These are phyloP conservation scores for Rhodinocichla rosea DNA, from an alignment of 2,113 vertebrate species.

Conservation along the genomic window DNA sequence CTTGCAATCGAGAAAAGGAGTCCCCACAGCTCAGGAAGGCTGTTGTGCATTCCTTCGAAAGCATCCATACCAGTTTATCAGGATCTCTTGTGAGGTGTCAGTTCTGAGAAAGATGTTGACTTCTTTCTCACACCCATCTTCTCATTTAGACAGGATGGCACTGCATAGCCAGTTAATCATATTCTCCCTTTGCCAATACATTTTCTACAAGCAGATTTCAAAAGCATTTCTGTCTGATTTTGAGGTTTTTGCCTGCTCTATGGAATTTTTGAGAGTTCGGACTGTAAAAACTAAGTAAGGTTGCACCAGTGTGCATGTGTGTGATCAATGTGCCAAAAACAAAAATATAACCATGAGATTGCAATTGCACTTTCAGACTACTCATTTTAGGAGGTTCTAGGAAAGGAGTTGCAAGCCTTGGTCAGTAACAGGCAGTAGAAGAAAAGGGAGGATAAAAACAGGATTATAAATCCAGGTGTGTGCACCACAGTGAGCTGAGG, in stretches of 20 bases:
- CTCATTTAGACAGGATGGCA: not conserved
- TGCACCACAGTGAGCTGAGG: not conserved
- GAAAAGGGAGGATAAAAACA: not conserved
- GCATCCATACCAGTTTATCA: not conserved
- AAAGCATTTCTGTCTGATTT: not conserved
- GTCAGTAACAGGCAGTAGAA: not conserved
- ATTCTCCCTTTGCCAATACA: not conserved
- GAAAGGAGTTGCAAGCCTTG: not conserved
- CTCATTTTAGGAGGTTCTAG: not conserved
- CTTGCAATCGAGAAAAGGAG: not conserved
- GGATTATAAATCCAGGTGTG: not conserved
- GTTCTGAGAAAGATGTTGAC: not conserved
- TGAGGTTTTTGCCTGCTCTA: not conserved
- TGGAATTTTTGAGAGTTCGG: not conserved
- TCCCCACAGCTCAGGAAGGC: not conserved
- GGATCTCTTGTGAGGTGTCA: not conserved
- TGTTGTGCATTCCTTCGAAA: not conserved
- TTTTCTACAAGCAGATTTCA: not conserved
- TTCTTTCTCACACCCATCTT: not conserved
- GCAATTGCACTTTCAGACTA: not conserved
- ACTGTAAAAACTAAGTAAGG: not conserved
- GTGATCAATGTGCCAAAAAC: not conserved
- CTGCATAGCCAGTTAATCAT: not conserved
- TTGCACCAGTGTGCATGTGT: not conserved
- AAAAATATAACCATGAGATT: not conserved